Conservation (phyloP, 1,140 invertebrate species). For the Drosophila nikananu region DNA sequence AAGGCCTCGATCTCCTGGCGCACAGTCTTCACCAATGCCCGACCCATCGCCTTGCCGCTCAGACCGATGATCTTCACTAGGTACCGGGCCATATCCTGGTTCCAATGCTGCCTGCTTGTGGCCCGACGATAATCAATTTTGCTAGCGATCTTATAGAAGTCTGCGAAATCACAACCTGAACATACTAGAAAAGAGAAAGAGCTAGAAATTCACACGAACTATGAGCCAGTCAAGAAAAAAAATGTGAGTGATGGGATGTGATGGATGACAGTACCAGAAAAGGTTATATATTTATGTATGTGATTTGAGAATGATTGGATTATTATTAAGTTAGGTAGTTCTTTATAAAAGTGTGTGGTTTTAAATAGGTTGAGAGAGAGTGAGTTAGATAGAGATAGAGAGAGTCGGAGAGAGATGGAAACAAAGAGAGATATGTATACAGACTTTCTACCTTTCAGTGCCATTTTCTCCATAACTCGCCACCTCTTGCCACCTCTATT, state of each 20-base stretch:
- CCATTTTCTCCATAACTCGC: too few species aligned
- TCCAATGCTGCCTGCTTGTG: constrained; percentile 4
- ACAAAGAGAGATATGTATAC: too few species aligned
- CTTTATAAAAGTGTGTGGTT: too few species aligned
- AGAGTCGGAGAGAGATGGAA: too few species aligned
- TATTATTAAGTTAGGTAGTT: too few species aligned
- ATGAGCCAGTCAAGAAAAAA: background rate
- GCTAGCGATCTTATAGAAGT: constrained; percentile 9
- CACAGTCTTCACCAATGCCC: constrained; percentile 57
- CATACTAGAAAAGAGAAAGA: constrained; percentile 23
- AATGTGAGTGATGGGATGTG: background rate
- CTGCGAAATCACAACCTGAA: constrained; percentile 27
- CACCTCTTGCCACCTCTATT: too few species aligned
- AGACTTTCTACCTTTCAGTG: too few species aligned
- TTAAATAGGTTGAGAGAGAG: too few species aligned
- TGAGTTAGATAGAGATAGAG: too few species aligned
- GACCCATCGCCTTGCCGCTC: constrained; percentile 51
- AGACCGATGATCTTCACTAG: constrained; percentile 46
- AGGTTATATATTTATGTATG: background rate
- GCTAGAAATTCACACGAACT: constrained; percentile 9
- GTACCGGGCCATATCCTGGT: constrained; percentile 49
- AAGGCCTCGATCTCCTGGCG: constrained; percentile 64
- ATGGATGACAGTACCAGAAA: background rate
- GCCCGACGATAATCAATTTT: constrained; percentile 25
- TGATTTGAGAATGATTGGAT: too few species aligned